These are phyloP conservation scores for Chironomus riparius DNA, from an alignment of 2,888 invertebrate genomes.

Conservation along the genomic window DNA sequence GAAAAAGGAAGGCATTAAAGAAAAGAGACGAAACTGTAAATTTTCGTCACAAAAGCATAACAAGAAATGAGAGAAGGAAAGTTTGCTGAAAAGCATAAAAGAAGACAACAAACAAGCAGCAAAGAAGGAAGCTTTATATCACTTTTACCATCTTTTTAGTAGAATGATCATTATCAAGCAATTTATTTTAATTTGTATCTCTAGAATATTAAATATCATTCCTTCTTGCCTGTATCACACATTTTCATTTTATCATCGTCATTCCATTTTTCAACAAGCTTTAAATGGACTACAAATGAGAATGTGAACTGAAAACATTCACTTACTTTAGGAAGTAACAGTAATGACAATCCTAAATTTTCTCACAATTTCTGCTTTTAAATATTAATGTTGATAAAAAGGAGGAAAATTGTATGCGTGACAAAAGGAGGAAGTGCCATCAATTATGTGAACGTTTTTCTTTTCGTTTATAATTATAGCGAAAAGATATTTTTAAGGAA, in stretches of 20 bases:
- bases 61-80: no score
- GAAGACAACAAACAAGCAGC: neutral
- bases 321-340: neutral
- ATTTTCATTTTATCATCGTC: neutral
- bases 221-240: neutral
- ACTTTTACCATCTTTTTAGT: neutral
- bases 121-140: neutral
- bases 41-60: no score
- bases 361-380: neutral
- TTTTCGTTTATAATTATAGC: no score
- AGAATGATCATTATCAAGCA: neutral
- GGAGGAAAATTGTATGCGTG: neutral
- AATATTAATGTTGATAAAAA: neutral
- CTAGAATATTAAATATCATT: constrained; percentile 9
- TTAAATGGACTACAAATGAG: neutral
- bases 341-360: neutral
- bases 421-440: neutral
- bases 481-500: no score
- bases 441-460: no score
- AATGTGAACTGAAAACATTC: neutral
- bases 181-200: constrained; percentile 19
- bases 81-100: no score
- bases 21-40: no score
- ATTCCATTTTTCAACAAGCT: neutral
- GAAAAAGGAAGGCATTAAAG: no score